phyloP scores from a whole-genome alignment of 2,888 invertebrate species.

The Eristalis intricaria region DNA sequence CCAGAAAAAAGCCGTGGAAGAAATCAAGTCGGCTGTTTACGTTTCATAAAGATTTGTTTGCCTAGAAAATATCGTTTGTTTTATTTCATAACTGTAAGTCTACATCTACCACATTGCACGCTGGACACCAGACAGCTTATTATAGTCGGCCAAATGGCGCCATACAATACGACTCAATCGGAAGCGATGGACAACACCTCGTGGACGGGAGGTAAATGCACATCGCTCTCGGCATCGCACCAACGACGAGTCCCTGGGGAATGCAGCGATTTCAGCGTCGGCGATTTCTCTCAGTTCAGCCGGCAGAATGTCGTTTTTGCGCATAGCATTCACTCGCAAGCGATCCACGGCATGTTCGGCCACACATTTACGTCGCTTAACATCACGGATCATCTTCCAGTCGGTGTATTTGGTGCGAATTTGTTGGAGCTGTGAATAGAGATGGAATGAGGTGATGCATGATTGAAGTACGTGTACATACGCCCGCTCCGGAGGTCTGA shows the following conservation, averaged over 20 bases:
- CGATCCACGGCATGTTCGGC: slow-evolving; percentile 89
- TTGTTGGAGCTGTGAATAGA: slow-evolving; percentile 85
- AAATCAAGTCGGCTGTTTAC: slow-evolving; percentile 50
- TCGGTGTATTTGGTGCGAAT: slow-evolving; percentile 90
- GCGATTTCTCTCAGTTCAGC: slow-evolving; percentile 90
- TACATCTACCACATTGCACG: slow-evolving; percentile 91
- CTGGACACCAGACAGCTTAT: slow-evolving; percentile 94
- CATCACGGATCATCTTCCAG: slow-evolving; percentile 93
- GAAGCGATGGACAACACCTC: slow-evolving; percentile 91
- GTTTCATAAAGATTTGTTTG: slow-evolving; percentile 34
- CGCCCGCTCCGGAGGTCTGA: slow-evolving; percentile 77
- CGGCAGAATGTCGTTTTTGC: slow-evolving; percentile 93
- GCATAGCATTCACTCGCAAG: slow-evolving; percentile 90
- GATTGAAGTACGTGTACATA: slow-evolving; percentile 71
- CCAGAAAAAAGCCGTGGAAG: slow-evolving; percentile 42
- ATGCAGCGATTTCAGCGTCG: slow-evolving; percentile 87
- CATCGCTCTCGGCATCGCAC: slow-evolving; percentile 89
- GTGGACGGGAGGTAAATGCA: slow-evolving; percentile 92
- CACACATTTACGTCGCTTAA: slow-evolving; percentile 89
- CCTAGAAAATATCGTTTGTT: slow-evolving; percentile 16
- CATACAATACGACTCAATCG: slow-evolving; percentile 95
- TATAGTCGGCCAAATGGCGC: slow-evolving; percentile 95
- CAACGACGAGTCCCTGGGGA: slow-evolving; percentile 88
- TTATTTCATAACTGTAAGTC: slow-evolving; percentile 30
- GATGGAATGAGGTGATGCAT: neutral